These are phyloP conservation scores for Drosophila erecta DNA, from an alignment of 1,140 invertebrate species.

Conservation along the genomic window DNA sequence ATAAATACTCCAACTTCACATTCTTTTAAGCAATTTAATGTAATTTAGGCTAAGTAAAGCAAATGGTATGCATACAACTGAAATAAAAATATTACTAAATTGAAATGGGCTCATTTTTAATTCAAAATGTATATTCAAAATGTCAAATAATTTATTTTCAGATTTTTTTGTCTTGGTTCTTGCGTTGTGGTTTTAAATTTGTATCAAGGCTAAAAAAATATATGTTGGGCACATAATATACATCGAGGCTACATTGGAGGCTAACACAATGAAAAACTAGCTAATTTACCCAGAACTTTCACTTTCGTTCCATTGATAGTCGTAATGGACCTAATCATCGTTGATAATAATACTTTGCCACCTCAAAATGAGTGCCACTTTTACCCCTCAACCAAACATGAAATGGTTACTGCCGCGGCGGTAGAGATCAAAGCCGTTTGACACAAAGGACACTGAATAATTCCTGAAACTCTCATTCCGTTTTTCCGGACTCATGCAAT, in stretches of 20 bases:
- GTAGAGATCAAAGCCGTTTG: slow-evolving; percentile 60
- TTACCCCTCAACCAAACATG: background rate
- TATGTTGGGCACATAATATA: no score
- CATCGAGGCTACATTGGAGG: no score
- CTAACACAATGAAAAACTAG: background rate
- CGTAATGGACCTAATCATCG: background rate
- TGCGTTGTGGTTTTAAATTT: background rate
- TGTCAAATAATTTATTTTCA: background rate
- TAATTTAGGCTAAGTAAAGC: slow-evolving; percentile 24
- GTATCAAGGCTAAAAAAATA: no score
- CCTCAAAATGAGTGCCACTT: slow-evolving; percentile 15
- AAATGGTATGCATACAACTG: slow-evolving; percentile 22
- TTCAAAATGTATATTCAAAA: no score
- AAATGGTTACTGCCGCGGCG: no score
- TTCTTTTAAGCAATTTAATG: slow-evolving; percentile 33
- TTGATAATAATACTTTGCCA: slow-evolving; percentile 24
- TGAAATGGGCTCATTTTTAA: background rate
- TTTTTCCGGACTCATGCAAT: slow-evolving; percentile 29
- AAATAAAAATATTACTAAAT: slow-evolving; percentile 35
- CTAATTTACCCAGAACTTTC: background rate
- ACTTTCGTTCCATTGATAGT: no score
- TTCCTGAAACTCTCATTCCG: slow-evolving; percentile 8
- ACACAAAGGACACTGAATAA: slow-evolving; percentile 56
- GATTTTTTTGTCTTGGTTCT: background rate
- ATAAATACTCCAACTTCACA: slow-evolving; percentile 24